Evolutionary conservation across 2,113 vertebrate genomes (phyloP), one percentile per base, ranked within the genome.

Genomic region (Dipodomys merriami): DNA sequence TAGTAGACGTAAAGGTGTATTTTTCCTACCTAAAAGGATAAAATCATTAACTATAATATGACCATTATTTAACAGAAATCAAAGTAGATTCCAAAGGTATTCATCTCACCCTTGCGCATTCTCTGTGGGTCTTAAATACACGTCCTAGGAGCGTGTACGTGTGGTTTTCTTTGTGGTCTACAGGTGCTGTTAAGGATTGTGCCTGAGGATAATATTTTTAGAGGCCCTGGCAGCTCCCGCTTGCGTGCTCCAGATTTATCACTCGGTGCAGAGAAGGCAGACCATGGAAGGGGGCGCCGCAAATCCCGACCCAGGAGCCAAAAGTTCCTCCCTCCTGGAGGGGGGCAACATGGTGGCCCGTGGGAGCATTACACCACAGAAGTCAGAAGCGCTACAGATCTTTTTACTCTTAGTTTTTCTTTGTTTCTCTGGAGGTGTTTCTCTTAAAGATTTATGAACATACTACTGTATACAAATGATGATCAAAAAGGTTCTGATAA

Each of bases 371-470:
- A 44, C 3, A 33, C 64, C 6, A 39, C 49, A 85, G 46, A 82
- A 87, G 73, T 71, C 76, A 83, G 79, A 90, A 82, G 76, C 35
- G 20, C 9, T 79, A 25, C 62, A 91, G 86, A 94, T 68, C 35
- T 76, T 60, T 67, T 23, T 27, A 25, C 18, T 69, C 46, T 62
- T 86, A 30, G 44, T 68, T 83, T 74, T 78, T 46, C 57, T 79
- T 30, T 39, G 9, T 83, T 93, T 0, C 46, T 68, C 29, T 35
- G n/a, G 62, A 91, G 16, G 91, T 6, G 8, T 13, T 10, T 3
- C 44, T 89, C 7, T 88, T 86, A 68, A 69, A 93, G 65, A 92
- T 94, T 92, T 95, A 20, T 57, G 90, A 94, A 30, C 60, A 91
- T 1, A 79, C 20, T 18, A 65, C 8, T 86, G 78, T 69, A 44